Conservation (phyloP, 2,113 vertebrate genomes). For the Periophthalmodon schlosseri region DNA sequence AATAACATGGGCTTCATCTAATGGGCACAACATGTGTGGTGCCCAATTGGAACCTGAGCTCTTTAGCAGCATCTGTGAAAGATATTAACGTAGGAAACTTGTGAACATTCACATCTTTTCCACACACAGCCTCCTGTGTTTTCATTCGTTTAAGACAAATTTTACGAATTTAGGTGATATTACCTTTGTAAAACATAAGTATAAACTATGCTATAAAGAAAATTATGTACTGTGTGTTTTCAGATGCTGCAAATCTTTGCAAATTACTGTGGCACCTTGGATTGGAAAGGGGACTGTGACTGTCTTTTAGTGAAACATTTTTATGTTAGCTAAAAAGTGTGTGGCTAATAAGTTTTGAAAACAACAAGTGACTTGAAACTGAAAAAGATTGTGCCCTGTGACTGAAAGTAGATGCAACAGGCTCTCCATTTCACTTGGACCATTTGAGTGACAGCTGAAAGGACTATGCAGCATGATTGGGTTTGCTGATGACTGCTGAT, state of each 20-base stretch:
- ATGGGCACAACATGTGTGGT: slow-evolving; percentile 39
- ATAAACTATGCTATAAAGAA: background rate
- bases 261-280: background rate
- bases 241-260: background rate
- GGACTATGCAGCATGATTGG: background rate
- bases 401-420: background rate
- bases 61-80: slow-evolving; percentile 3
- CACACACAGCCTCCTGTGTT: background rate
- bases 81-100: background rate
- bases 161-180: background rate
- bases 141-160: background rate
- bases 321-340: background rate
- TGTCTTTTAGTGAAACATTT: background rate
- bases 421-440: background rate
- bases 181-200: background rate
- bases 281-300: background rate
- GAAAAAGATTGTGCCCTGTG: background rate
- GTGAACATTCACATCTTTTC: background rate
- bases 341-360: background rate
- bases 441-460: background rate
- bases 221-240: background rate
- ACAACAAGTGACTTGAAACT: background rate
- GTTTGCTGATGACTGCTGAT: background rate
- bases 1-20: slow-evolving; percentile 11
- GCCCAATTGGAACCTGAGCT: background rate